Evolutionary conservation across 2,888 invertebrate species (phyloP), one percentile per base, ranked within the genome.

Genomic region (Andrena camellia): DNA sequence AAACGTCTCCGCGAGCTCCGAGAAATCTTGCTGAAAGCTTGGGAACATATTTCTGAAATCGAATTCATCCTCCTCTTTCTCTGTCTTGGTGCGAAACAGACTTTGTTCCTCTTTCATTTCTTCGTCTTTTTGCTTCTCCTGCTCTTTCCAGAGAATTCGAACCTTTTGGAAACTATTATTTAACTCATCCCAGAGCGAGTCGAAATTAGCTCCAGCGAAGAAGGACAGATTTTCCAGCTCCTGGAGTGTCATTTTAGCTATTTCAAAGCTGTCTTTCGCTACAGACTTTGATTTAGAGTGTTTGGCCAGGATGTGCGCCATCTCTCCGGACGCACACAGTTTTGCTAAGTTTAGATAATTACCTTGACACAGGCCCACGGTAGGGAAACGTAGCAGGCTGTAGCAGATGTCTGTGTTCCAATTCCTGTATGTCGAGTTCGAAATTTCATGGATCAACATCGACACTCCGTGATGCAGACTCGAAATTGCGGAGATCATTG

Each of bases 101-200:
- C 71, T 83, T 26, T 80, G 17, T 17, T 81, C 69, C n/a, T 83
- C 83, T 5, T 42, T 26, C 29, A 5, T 35, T 2, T 66, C 64
- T 26, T 68, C 72, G 26, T 81, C 96, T 23, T 96, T 95, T 33
- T 96, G 96, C 67, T 96, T 95, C 89, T 97, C 96, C 88, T 98
- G 97, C 77, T 96, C 95, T 90, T 96, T 96, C 98, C 98, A 99
- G 0, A 96, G 94, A 72, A 95, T 93, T 29, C 97, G 96, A 69
- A 97, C 95, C 59, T 95, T 94, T 70, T 95, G 94, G 0, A 97
- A 92, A 0, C 96, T 95, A 0, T 93, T 93, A 76, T 95, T 94
- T 60, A 97, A 95, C 1, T 95, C 94, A 0, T 91, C 86, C 89
- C 95, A 95, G 0, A 94, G 88, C 0, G 91, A 89, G 7, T 93